Conservation (phyloP, 2,888 invertebrate species). For the Monopis laevigella region DNA sequence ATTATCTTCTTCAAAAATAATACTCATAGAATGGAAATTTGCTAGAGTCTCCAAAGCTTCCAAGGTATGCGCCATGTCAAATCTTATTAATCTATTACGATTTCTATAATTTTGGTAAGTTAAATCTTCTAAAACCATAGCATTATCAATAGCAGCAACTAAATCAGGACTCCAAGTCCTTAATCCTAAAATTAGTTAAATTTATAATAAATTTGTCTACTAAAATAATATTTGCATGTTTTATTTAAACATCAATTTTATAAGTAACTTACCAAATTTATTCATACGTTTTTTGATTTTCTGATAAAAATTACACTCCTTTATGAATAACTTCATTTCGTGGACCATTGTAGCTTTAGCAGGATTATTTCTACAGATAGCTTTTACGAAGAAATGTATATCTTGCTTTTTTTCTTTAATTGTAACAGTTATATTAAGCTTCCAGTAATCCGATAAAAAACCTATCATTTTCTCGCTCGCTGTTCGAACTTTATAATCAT, state of each 20-base stretch:
- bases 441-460: conserved; percentile 52
- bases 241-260: not conserved
- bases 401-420: conserved; percentile 23
- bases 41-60: conserved; percentile 53
- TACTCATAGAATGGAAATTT: conserved; percentile 57
- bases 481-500: conserved; percentile 29
- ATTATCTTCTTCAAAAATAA: conserved; percentile 54
- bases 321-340: conserved; percentile 40
- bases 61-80: conserved; percentile 53
- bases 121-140: conserved; percentile 52
- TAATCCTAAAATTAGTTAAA: conserved; percentile 28
- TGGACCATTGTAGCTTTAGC: conserved; percentile 48
- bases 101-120: conserved; percentile 34
- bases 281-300: conserved; percentile 35
- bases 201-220: not conserved
- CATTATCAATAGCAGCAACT: conserved; percentile 32
- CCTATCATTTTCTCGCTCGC: conserved; percentile 56
- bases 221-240: not conserved
- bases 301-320: conserved; percentile 41
- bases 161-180: conserved; percentile 43
- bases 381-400: conserved; percentile 42
- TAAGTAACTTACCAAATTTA: conserved; percentile 32
- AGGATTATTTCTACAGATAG: conserved; percentile 36
- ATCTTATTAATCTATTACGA: conserved; percentile 38
- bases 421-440: conserved; percentile 31